phyloP scores from a whole-genome alignment of 1,140 invertebrate species.

The Nylanderia fulva region DNA sequence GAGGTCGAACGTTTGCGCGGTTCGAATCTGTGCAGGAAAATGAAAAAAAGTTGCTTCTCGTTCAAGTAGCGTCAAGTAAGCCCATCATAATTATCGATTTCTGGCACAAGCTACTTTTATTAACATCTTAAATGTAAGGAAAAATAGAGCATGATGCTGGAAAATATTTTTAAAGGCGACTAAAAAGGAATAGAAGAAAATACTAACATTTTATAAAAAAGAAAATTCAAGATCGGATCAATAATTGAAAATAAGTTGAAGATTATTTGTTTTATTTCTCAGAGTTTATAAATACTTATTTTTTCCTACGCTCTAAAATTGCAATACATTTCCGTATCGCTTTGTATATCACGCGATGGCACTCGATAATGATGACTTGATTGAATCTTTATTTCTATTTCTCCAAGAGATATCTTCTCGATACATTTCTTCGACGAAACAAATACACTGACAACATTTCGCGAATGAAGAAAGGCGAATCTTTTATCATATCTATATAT shows the following conservation, averaged over 20 bases:
- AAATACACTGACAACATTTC: neutral
- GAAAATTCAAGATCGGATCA: neutral
- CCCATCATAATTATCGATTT: conserved; percentile 42
- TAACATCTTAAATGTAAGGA: conserved; percentile 10
- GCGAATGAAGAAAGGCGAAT: neutral
- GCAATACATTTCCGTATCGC: neutral
- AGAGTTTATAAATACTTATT: neutral
- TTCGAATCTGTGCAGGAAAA: neutral
- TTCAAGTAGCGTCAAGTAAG: neutral
- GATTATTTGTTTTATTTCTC: neutral
- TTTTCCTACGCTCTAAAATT: neutral
- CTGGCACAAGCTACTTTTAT: conserved; percentile 22
- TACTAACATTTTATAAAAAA: neutral
- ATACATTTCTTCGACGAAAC: neutral
- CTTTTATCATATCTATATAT: too few relatives aligned
- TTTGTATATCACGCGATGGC: neutral
- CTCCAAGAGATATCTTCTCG: conserved; percentile 23
- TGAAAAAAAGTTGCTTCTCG: neutral
- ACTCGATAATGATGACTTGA: conserved; percentile 20
- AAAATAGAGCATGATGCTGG: neutral
- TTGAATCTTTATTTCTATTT: conserved; percentile 9
- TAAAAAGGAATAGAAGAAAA: neutral
- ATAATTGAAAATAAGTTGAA: neutral
- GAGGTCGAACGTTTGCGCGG: neutral
- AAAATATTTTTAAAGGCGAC: neutral